Evolutionary conservation across 2,113 vertebrate species (phyloP), one percentile per base, ranked within the genome.

Genomic region (Ancistrus triradiatus): DNA sequence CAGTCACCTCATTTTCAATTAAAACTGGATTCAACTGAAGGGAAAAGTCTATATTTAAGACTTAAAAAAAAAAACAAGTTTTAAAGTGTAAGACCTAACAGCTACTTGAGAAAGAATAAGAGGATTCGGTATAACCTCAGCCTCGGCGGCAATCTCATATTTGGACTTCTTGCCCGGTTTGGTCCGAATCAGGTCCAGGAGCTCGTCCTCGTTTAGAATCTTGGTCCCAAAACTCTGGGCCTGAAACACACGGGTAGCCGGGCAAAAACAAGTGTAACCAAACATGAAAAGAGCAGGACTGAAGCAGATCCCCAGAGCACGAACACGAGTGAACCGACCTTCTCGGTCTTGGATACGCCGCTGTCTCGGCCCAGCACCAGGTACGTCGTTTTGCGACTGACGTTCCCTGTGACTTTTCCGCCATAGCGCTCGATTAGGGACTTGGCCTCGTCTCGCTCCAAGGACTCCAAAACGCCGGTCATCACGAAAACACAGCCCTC

Each of bases 91-190:
- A n/a, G n/a, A n/a, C n/a, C n/a, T n/a, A n/a, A n/a, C n/a, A n/a
- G n/a, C n/a, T n/a, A n/a, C n/a, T n/a, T n/a, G n/a, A 31, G 27
- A 31, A 31, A 31, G 27, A 7, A 7, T 7, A 31, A 4, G 27
- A 31, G 27, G 18, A 46, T n/a, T n/a, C 6, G 17, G 4, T 35
- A 24, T 40, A 24, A 99, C 95, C 95, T 97, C 92, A 9, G 85
- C 71, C 83, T 97, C 93, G 48, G 90, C 90, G 1, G 87, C 91
- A 35, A 95, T 84, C 79, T 95, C 92, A 1, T 96, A 99, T 73
- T 95, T 98, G 37, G 95, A 98, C 77, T 90, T 97, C 77, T 96
- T 98, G 59, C 94, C 96, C 27, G 96, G 96, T 88, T 92, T 90
- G 66, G 87, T 93, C 76, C 90, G 85, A 76, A 99, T 92, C 56